Evolutionary conservation across 53 echinoderm and acorn worm genomes (phyloP).

Genomic region (Luidia sarsii): DNA sequence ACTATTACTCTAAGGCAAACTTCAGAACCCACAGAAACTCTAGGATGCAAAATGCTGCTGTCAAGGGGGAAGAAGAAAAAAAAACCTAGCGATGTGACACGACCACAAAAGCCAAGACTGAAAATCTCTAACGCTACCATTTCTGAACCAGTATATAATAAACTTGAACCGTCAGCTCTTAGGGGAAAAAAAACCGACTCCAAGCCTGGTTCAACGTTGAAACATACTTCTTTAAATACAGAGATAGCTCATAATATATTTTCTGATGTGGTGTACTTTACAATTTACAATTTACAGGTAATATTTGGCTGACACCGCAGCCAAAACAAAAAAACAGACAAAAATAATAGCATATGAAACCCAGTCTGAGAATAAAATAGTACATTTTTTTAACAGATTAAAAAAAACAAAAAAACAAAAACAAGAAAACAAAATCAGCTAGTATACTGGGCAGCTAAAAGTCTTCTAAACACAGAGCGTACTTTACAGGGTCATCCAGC

Average conservation of each 20-base stretch:
- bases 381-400: too few species aligned
- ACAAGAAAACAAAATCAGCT: slow-evolving; percentile 1
- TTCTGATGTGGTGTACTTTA: slow-evolving; percentile 50
- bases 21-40: too few species aligned
- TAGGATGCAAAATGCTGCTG: too few species aligned
- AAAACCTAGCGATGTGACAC: background rate
- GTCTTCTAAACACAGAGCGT: background rate
- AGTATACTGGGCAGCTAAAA: slow-evolving; percentile 1
- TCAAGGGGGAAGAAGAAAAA: too few species aligned
- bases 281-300: slow-evolving; percentile 55
- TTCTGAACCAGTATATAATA: background rate
- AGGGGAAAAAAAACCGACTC: background rate
- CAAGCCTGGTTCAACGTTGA: slow-evolving; percentile 1
- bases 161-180: background rate
- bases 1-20: too few species aligned
- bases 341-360: slow-evolving; percentile 1
- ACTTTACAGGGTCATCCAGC: too few species aligned
- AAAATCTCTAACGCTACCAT: slow-evolving; percentile 22
- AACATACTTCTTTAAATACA: slow-evolving; percentile 50
- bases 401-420: too few species aligned
- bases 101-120: background rate
- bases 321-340: slow-evolving; percentile 2
- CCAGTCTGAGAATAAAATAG: too few species aligned
- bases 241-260: slow-evolving; percentile 59
- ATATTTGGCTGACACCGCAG: background rate